A percentile compares a stretch with the other conserved stretches of the same genome.
Evolutionary conservation across 2,797 vertebrate genomes (phyloP).

Genomic region (Bradypodion pumilum): DNA sequence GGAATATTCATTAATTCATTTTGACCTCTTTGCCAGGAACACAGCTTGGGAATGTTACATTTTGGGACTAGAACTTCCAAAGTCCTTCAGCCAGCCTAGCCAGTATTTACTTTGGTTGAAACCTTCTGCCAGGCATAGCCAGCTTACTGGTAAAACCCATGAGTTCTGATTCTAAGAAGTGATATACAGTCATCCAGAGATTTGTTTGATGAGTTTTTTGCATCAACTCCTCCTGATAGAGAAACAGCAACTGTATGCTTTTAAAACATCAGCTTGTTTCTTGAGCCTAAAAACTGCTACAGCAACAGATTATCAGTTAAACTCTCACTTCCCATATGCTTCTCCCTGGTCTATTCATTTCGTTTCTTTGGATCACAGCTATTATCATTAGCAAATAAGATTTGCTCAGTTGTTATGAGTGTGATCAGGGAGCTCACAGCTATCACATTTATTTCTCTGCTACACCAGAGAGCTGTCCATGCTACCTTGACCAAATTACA

Average conservation of each 20-base stretch:
- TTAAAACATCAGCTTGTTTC: neutral
- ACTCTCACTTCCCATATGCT: neutral
- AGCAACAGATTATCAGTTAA: neutral
- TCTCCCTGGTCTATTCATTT: constrained; percentile 7
- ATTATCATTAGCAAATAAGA: constrained; percentile 6
- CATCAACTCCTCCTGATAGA: neutral
- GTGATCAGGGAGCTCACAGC: constrained; percentile 3
- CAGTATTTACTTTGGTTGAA: no score
- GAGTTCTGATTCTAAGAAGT: neutral
- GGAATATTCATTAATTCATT: constrained; percentile 16
- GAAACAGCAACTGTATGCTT: neutral
- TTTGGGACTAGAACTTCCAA: neutral
- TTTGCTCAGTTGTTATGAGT: neutral
- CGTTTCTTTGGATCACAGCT: constrained; percentile 17
- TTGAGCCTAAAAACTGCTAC: neutral
- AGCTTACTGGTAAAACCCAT: neutral
- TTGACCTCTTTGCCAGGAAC: constrained; percentile 12
- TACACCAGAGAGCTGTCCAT: neutral
- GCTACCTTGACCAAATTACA: constrained; percentile 21
- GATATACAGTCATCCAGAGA: neutral
- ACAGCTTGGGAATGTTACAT: neutral
- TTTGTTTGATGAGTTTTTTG: neutral
- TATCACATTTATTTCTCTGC: constrained; percentile 20
- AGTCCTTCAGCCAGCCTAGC: neutral
- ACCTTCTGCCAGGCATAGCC: neutral